These are phyloP conservation scores for Maccullochella peelii DNA, from an alignment of 2,113 vertebrate species.

Conservation along the genomic window DNA sequence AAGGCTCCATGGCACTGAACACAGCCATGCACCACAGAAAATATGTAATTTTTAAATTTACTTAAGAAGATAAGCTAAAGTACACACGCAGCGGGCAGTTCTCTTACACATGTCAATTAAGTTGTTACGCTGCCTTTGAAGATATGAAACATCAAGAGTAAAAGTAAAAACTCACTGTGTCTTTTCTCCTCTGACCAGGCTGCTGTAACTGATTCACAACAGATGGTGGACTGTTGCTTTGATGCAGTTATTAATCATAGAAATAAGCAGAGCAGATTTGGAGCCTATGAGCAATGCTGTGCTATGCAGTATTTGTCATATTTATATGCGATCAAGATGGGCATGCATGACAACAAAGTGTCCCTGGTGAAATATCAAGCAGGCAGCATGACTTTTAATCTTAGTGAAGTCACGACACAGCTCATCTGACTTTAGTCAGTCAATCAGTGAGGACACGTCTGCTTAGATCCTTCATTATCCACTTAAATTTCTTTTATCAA, in stretches of 20 bases:
- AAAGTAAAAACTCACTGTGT: constrained; percentile 25
- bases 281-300: constrained; percentile 57
- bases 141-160: constrained; percentile 14
- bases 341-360: constrained; percentile 17
- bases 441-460: neutral
- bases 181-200: constrained; percentile 35
- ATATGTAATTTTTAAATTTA: neutral
- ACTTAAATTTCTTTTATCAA: neutral
- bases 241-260: constrained; percentile 61
- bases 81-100: neutral
- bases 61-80: constrained; percentile 14
- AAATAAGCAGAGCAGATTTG: constrained; percentile 48
- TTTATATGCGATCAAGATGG: constrained; percentile 50
- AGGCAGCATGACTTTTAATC: constrained; percentile 10
- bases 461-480: neutral
- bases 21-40: constrained; percentile 18
- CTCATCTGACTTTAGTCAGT: constrained; percentile 30
- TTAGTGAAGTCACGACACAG: constrained; percentile 45
- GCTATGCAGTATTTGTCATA: constrained; percentile 50
- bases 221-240: constrained; percentile 60
- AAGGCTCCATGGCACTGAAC: constrained; percentile 50
- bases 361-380: constrained; percentile 43
- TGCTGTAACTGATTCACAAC: constrained; percentile 54
- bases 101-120: neutral
- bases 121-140: constrained; percentile 29